Evolutionary conservation across 2,888 invertebrate genomes (phyloP).

Genomic region (Criorhina ranunculi): DNA sequence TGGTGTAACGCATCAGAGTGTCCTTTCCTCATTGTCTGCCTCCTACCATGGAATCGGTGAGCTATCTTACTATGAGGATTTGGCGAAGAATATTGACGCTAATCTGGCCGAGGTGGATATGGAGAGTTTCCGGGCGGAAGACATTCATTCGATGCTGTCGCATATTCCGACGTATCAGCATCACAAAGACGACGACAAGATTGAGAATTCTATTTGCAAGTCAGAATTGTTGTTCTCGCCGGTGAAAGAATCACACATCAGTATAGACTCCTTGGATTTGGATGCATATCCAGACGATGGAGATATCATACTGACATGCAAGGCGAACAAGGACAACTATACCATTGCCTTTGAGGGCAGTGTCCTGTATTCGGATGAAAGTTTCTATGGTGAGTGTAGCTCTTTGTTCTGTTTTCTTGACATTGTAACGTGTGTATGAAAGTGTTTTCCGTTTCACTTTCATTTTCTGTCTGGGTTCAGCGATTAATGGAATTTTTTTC

Average conservation of each 20-base stretch:
- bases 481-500: slow-evolving; percentile 20
- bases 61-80: slow-evolving; percentile 91
- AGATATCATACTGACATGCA: slow-evolving; percentile 95
- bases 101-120: slow-evolving; percentile 97
- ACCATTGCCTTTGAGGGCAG: slow-evolving; percentile 97
- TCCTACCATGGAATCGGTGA: slow-evolving; percentile 91
- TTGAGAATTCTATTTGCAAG: slow-evolving; percentile 95
- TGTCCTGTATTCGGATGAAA: slow-evolving; percentile 93
- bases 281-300: slow-evolving; percentile 90
- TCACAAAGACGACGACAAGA: slow-evolving; percentile 84
- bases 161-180: slow-evolving; percentile 90
- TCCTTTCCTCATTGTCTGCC: slow-evolving; percentile 92
- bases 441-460: slow-evolving; percentile 61
- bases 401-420: slow-evolving; percentile 53
- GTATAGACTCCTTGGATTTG: slow-evolving; percentile 96
- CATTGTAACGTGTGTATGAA: slow-evolving; percentile 27
- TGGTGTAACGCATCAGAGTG: slow-evolving; percentile 91
- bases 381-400: slow-evolving; percentile 87
- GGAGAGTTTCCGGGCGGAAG: slow-evolving; percentile 96
- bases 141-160: slow-evolving; percentile 94
- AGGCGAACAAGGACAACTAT: slow-evolving; percentile 97
- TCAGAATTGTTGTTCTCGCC: slow-evolving; percentile 96
- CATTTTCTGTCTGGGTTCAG: slow-evolving; percentile 21
- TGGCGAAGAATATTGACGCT: slow-evolving; percentile 95
- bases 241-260: slow-evolving; percentile 92